Evolutionary conservation across 2,888 invertebrate genomes (phyloP).

Genomic region (Erynnis tages): DNA sequence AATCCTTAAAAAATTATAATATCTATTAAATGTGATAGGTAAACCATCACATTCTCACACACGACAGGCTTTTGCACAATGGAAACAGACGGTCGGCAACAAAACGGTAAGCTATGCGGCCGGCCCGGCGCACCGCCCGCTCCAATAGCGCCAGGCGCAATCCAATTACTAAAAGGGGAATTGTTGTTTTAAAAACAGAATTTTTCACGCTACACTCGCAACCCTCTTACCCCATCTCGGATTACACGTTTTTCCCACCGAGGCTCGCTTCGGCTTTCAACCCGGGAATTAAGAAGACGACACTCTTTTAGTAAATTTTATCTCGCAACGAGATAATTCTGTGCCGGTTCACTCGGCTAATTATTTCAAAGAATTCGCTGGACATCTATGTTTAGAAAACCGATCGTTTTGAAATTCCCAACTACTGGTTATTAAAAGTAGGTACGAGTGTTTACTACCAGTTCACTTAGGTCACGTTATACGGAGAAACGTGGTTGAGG

Average conservation of each 20-base stretch:
- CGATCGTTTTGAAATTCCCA: too few relatives aligned
- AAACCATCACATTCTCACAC: too few relatives aligned
- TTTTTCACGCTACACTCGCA: slow-evolving; percentile 27
- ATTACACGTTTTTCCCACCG: slow-evolving; percentile 27
- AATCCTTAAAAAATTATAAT: too few relatives aligned
- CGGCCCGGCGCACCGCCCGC: slow-evolving; percentile 29
- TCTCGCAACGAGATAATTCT: slow-evolving; percentile 8
- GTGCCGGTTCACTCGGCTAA: not conserved
- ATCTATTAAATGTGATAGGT: too few relatives aligned
- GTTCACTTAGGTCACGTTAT: slow-evolving; percentile 10
- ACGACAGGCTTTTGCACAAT: too few relatives aligned
- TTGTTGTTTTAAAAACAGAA: slow-evolving; percentile 44
- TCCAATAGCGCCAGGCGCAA: slow-evolving; percentile 53
- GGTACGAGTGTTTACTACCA: not conserved
- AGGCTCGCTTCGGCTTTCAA: slow-evolving; percentile 3
- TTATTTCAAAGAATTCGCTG: not conserved
- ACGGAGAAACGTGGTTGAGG: slow-evolving; percentile 19
- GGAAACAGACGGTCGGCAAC: slow-evolving; percentile 25
- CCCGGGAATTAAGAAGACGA: slow-evolving; percentile 21
- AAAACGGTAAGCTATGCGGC: slow-evolving; percentile 29
- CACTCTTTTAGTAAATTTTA: slow-evolving; percentile 13
- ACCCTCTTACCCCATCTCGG: slow-evolving; percentile 34
- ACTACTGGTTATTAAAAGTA: too few relatives aligned
- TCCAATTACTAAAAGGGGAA: slow-evolving; percentile 54
- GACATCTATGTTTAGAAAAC: too few relatives aligned